Evolutionary conservation across 2,113 vertebrate genomes (phyloP).

Genomic region (Lepisosteus oculatus): DNA sequence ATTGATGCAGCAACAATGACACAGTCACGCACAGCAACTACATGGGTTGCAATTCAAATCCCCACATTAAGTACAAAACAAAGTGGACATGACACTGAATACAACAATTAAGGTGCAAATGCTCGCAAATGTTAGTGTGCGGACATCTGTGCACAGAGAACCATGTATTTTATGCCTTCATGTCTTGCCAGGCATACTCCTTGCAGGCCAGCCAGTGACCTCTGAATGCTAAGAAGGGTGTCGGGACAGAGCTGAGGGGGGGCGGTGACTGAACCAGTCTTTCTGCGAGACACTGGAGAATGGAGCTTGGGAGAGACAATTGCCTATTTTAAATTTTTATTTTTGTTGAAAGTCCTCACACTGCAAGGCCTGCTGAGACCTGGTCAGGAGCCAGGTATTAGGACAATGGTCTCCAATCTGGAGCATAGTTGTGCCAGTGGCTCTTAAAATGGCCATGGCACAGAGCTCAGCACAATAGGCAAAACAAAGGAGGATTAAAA

Average conservation of each 20-base stretch:
- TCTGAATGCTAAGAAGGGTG: conserved; percentile 17
- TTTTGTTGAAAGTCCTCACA: neutral
- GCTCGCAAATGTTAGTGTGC: too few relatives aligned
- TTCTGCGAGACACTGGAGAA: neutral
- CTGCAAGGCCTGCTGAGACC: conserved; percentile 10
- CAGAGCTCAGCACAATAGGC: neutral
- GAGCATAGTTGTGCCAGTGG: neutral
- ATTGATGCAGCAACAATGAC: too few relatives aligned
- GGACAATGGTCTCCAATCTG: conserved; percentile 21
- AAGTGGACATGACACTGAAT: too few relatives aligned
- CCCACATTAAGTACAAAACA: too few relatives aligned
- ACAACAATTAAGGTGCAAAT: too few relatives aligned
- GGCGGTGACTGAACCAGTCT: conserved; percentile 34
- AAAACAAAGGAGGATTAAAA: neutral
- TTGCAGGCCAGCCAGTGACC: neutral
- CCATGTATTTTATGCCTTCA: too few relatives aligned
- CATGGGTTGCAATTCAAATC: too few relatives aligned
- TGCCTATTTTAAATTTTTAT: neutral
- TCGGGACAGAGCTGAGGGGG: conserved; percentile 29
- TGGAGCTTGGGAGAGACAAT: neutral
- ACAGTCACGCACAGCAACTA: too few relatives aligned
- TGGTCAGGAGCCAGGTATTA: conserved; percentile 13
- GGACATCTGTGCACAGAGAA: too few relatives aligned
- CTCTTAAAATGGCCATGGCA: neutral
- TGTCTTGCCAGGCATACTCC: too few relatives aligned